These are phyloP conservation scores for Achatina immaculata DNA, from an alignment of 1,140 invertebrate genomes.

Conservation along the genomic window DNA sequence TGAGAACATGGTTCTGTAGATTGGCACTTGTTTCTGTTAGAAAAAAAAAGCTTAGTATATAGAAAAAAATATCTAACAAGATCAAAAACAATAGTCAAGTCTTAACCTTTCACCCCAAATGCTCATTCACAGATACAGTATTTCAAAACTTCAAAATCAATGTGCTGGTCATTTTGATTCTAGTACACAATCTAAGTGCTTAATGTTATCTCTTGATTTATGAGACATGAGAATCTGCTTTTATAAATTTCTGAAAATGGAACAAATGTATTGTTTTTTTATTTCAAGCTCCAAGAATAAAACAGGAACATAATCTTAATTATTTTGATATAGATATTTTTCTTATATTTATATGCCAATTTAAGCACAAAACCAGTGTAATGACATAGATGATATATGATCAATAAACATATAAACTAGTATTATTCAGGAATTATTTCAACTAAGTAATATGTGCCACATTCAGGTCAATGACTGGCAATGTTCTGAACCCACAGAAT, in stretches of 20 bases:
- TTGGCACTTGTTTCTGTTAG: constrained; percentile 67
- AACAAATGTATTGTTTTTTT: too few species aligned
- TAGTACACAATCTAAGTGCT: too few species aligned
- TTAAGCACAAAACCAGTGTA: not conserved
- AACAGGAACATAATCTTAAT: not conserved
- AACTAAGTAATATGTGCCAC: too few species aligned
- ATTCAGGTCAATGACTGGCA: not conserved
- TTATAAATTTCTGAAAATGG: too few species aligned
- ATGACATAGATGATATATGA: not conserved
- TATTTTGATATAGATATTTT: not conserved
- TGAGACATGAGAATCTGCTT: too few species aligned
- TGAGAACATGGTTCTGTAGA: constrained; percentile 70
- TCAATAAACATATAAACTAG: not conserved
- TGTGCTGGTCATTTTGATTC: too few species aligned
- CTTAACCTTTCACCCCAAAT: too few species aligned
- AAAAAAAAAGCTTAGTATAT: constrained; percentile 19
- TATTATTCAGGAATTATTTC: not conserved
- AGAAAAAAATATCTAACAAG: not conserved
- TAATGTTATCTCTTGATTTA: too few species aligned
- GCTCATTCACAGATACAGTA: too few species aligned
- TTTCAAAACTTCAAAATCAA: too few species aligned
- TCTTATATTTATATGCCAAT: not conserved
- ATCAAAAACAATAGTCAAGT: too few species aligned
- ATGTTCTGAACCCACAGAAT: not conserved
- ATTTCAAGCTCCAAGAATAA: not conserved